A percentile compares a stretch with the other conserved stretches of the same genome.
Conservation (phyloP, 2,113 vertebrate genomes). For the Lynx canadensis region DNA sequence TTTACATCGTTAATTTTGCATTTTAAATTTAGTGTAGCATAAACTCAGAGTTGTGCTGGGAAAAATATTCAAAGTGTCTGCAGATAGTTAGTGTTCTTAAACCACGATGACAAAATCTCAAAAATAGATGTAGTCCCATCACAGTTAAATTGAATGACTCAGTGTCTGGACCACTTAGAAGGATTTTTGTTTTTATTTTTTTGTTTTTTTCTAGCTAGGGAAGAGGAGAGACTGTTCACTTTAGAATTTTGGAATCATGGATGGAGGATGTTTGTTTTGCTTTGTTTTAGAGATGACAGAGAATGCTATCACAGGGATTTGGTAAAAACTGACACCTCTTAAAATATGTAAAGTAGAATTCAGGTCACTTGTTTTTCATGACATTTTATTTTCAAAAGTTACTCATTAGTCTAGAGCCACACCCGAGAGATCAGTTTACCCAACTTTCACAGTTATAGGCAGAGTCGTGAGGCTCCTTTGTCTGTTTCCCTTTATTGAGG, state of each 20-base stretch:
- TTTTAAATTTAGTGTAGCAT: conserved; percentile 70
- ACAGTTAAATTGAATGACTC: conserved; percentile 75
- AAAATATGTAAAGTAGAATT: not conserved
- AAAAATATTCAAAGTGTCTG: conserved; percentile 64
- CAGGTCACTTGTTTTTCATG: conserved; percentile 27
- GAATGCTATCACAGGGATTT: not conserved
- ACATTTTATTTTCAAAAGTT: conserved; percentile 26
- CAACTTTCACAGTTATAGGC: not conserved
- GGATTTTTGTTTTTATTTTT: not conserved
- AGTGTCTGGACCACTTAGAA: conserved; percentile 71
- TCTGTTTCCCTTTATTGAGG: not conserved
- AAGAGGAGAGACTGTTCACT: conserved; percentile 46
- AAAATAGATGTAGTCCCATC: conserved; percentile 75
- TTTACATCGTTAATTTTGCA: conserved; percentile 63
- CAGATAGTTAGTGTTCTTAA: conserved; percentile 65
- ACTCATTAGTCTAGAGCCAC: not conserved
- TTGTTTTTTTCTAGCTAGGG: not conserved
- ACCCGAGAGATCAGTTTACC: not conserved
- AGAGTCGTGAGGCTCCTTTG: not conserved
- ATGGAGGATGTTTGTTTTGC: conserved; percentile 39
- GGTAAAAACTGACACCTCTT: conserved; percentile 25
- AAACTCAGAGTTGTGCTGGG: conserved; percentile 63
- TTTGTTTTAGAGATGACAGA: not conserved
- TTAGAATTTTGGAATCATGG: conserved; percentile 28
- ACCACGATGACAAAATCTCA: conserved; percentile 66